A percentile compares a stretch with the other conserved stretches of the same genome.
These are phyloP conservation scores for Drosophila pseudoobscura DNA, from an alignment of 1,140 invertebrate species.

Conservation along the genomic window DNA sequence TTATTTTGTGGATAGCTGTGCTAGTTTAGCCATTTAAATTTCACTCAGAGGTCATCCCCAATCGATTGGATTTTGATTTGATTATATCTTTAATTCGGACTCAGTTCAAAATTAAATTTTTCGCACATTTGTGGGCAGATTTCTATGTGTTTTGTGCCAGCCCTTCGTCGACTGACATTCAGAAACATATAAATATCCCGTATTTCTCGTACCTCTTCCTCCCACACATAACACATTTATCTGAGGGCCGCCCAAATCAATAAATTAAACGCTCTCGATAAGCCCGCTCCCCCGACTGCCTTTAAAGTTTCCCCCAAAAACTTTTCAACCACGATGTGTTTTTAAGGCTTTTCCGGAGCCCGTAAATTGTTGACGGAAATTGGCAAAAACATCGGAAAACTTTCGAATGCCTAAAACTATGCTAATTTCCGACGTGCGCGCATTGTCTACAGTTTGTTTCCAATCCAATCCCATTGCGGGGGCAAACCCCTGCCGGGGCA, in stretches of 20 bases:
- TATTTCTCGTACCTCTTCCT: conserved; percentile 4
- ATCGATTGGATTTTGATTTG: conserved; percentile 33
- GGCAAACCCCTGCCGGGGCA: conserved; percentile 9
- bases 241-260: conserved; percentile 56
- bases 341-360: conserved; percentile 1
- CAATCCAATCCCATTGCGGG: too few species aligned
- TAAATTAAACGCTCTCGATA: conserved; percentile 62
- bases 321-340: conserved; percentile 33
- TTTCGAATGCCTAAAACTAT: conserved; percentile 68
- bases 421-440: conserved; percentile 67
- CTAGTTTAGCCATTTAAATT: conserved; percentile 43
- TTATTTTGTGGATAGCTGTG: conserved; percentile 49
- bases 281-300: conserved; percentile 3
- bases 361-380: conserved; percentile 68
- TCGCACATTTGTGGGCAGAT: conserved; percentile 53
- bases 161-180: conserved; percentile 70
- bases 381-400: conserved; percentile 77
- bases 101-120: conserved; percentile 77
- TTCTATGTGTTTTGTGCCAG: conserved; percentile 63
- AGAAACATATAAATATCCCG: conserved; percentile 67
- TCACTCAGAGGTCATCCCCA: conserved; percentile 24
- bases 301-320: conserved; percentile 49
- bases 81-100: neutral
- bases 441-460: conserved; percentile 33
- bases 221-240: conserved; percentile 15